phyloP scores from a whole-genome alignment of 37 sponge, comb jelly and placozoan genomes.

The Crambe crambe region DNA sequence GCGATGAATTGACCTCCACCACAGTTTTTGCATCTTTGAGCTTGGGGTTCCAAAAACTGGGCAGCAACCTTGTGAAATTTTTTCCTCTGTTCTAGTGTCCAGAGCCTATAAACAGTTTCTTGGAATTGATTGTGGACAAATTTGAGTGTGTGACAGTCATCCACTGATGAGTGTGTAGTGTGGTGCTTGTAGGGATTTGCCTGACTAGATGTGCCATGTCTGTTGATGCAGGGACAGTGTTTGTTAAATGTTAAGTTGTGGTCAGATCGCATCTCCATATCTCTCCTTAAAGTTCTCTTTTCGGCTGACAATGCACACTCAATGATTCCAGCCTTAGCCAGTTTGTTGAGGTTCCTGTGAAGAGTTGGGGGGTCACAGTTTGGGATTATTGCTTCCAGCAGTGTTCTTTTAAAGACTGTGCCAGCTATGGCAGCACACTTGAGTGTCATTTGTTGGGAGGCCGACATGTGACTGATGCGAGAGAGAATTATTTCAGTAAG shows the following conservation, averaged over 20 bases:
- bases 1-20: slow-evolving; percentile 80
- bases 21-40: slow-evolving; percentile 89
- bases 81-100: slow-evolving; percentile 78
- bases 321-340: slow-evolving; percentile 67
- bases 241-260: slow-evolving; percentile 11
- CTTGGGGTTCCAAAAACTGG: slow-evolving; percentile 74
- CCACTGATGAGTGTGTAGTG: slow-evolving; percentile 25
- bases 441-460: slow-evolving; percentile 81
- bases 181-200: neutral
- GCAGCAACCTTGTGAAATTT: slow-evolving; percentile 80
- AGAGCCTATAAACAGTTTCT: slow-evolving; percentile 78
- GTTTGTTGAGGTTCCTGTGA: slow-evolving; percentile 25
- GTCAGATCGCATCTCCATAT: neutral
- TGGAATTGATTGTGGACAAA: slow-evolving; percentile 87
- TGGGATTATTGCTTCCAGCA: slow-evolving; percentile 70
- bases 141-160: slow-evolving; percentile 62
- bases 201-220: neutral
- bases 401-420: slow-evolving; percentile 51
- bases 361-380: slow-evolving; percentile 35
- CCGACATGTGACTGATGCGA: slow-evolving; percentile 77
- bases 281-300: slow-evolving; percentile 1
- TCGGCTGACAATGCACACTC: slow-evolving; percentile 74
- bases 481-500: slow-evolving; percentile 84
- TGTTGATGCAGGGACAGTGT: slow-evolving; percentile 48
- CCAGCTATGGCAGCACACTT: slow-evolving; percentile 91